A percentile compares a stretch with the other conserved stretches of the same genome.
Conservation (phyloP, 1,140 invertebrate species). For the Goniozus legneri region DNA sequence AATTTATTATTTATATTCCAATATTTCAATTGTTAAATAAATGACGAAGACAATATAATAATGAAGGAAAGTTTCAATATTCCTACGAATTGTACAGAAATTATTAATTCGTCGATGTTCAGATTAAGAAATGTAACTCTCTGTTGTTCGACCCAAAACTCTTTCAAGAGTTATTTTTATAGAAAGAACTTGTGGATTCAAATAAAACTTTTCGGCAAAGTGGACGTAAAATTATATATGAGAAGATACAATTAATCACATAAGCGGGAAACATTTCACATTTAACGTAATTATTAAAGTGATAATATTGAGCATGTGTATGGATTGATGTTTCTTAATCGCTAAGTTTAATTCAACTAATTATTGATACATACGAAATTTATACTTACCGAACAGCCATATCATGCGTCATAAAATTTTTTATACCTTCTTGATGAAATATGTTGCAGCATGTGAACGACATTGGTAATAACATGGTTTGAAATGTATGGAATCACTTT, state of each 20-base stretch:
- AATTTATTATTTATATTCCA: too few relatives aligned
- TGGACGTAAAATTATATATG: too few relatives aligned
- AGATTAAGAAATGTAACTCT: constrained; percentile 26
- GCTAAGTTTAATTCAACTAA: constrained; percentile 4
- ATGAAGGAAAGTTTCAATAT: constrained; percentile 28
- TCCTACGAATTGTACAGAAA: constrained; percentile 31
- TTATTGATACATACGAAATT: too few relatives aligned
- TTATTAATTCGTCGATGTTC: constrained; percentile 29
- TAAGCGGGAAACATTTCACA: not conserved
- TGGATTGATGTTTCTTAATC: constrained; percentile 8
- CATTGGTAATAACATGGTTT: too few relatives aligned
- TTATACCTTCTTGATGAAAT: too few relatives aligned
- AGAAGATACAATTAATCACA: too few relatives aligned
- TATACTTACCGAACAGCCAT: too few relatives aligned
- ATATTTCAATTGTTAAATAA: too few relatives aligned
- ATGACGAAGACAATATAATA: constrained; percentile 39
- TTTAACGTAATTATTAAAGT: constrained; percentile 13
- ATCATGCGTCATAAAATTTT: too few relatives aligned
- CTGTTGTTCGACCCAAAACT: constrained; percentile 32
- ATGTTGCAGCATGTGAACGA: too few relatives aligned
- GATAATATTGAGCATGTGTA: constrained; percentile 10
- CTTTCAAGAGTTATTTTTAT: constrained; percentile 42
- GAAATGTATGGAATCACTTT: too few relatives aligned
- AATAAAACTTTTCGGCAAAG: constrained; percentile 20
- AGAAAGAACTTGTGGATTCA: constrained; percentile 26